Base-by-base conservation (phyloP, 2,113 vertebrate species). In the Dendrocopos noguchii region DNA sequence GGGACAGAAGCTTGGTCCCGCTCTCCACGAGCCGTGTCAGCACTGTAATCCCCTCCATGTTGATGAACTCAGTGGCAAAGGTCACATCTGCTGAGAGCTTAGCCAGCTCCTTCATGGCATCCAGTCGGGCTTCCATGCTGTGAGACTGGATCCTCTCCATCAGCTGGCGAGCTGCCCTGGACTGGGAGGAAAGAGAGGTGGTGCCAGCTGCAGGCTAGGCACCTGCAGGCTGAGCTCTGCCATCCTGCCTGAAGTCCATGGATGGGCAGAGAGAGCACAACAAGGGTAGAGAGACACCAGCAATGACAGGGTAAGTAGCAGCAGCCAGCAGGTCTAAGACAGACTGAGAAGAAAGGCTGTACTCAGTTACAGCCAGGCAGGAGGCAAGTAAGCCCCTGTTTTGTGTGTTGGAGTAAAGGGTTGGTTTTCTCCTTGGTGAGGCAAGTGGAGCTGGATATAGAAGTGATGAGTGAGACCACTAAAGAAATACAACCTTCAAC, bases 21-120 rank as follows among this genome's bases (percentile, higher is more conserved):
- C 99, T 98, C 93, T 99, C 99, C 67, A 99, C 99, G 2, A 99
- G 98, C 47, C 98, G 98, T 1, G 98, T 99, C 87, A 99, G 97
- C n/a, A 99, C 98, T 34, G 98, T 96, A 12, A 99, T 98, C 91
- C 99, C 99, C 55, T 99, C 99, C 98, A 99, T 99, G 95, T 99
- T 99, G 95, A 99, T 99, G 97, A 99, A 99, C 97, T 99, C 99
- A 0, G 99, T 97, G 63, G 99, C 99, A 28, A 99, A 99, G 53
- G 99, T 99, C 59, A 98, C 97, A 15, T 99, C 99, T 4, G 99
- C 99, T 0, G 99, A 99, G 67, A 99, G 98, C 95, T 99, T 99
- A 33, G 99, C 99, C 68, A 99, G 98, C 60, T 99, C 99, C 95
- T 99, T 99, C 94, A 99, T 98, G 86, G 99, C 99, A 55, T 99